These are phyloP conservation scores for Tigriopus japonicus DNA, from an alignment of 1,140 invertebrate genomes.

Conservation along the genomic window DNA sequence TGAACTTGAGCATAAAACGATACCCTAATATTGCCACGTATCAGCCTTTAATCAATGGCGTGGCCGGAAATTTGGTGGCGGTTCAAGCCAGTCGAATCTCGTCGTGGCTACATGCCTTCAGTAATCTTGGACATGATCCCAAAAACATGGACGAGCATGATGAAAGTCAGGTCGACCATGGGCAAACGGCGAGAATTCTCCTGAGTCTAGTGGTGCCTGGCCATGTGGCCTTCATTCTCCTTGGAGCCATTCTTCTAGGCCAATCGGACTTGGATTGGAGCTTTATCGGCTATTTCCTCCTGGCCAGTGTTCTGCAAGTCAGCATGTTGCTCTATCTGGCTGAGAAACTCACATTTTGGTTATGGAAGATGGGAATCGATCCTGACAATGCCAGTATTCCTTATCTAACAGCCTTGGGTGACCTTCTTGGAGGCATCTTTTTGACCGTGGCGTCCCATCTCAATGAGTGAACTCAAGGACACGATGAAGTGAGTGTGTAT, in stretches of 20 bases:
- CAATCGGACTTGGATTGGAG: constrained; percentile 39
- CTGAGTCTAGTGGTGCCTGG: constrained; percentile 70
- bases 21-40: constrained; percentile 67
- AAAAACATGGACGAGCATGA: not conserved
- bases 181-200: constrained; percentile 48
- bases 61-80: constrained; percentile 80
- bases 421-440: constrained; percentile 71
- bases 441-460: constrained; percentile 55
- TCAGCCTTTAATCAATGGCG: constrained; percentile 75
- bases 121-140: not conserved
- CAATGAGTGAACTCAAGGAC: too few relatives aligned
- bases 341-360: constrained; percentile 57
- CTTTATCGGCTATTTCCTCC: constrained; percentile 12
- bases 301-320: constrained; percentile 51
- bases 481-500: too few relatives aligned
- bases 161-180: constrained; percentile 16
- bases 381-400: constrained; percentile 88
- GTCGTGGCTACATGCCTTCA: constrained; percentile 50
- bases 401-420: constrained; percentile 79
- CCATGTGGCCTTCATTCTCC: constrained; percentile 62
- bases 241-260: constrained; percentile 30
- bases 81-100: constrained; percentile 81
- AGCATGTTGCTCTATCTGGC: constrained; percentile 57
- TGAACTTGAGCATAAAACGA: constrained; percentile 53
- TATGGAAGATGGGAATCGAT: constrained; percentile 70